Conservation (phyloP, 2,888 invertebrate genomes). For the Beris morrisii region DNA sequence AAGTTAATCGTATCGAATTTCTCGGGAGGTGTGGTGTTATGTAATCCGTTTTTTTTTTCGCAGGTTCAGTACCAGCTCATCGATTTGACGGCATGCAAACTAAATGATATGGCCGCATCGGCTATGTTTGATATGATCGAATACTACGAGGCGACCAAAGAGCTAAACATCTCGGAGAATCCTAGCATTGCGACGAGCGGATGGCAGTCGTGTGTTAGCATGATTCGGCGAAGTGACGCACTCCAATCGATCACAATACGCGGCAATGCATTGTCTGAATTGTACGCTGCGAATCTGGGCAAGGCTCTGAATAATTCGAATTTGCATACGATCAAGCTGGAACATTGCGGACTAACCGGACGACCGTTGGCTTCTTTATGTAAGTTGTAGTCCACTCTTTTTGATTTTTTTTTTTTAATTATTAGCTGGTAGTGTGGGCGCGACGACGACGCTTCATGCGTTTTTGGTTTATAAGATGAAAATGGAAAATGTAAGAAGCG, state of each 20-base stretch:
- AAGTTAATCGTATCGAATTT: conserved; percentile 12
- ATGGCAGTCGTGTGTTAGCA: conserved; percentile 73
- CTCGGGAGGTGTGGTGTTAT: neutral
- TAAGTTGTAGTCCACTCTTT: conserved; percentile 53
- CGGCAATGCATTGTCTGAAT: conserved; percentile 53
- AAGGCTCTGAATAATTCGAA: conserved; percentile 72
- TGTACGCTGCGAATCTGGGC: conserved; percentile 67
- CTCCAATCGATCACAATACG: conserved; percentile 52
- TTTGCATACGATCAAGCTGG: conserved; percentile 74
- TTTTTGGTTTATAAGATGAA: no score
- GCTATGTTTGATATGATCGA: conserved; percentile 90
- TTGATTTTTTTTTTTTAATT: neutral
- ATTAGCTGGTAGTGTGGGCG: neutral
- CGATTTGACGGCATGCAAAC: conserved; percentile 53
- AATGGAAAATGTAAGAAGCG: no score
- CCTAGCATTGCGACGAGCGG: conserved; percentile 74
- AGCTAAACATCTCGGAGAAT: conserved; percentile 77
- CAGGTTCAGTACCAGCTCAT: conserved; percentile 55
- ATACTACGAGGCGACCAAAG: conserved; percentile 82
- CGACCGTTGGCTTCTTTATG: conserved; percentile 74
- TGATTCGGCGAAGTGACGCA: conserved; percentile 54
- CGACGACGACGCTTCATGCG: no score
- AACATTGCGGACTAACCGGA: conserved; percentile 74
- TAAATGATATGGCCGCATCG: conserved; percentile 62
- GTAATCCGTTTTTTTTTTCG: neutral